phyloP scores from a whole-genome alignment of 2,113 vertebrate genomes.

The Amphiprion ocellaris region DNA sequence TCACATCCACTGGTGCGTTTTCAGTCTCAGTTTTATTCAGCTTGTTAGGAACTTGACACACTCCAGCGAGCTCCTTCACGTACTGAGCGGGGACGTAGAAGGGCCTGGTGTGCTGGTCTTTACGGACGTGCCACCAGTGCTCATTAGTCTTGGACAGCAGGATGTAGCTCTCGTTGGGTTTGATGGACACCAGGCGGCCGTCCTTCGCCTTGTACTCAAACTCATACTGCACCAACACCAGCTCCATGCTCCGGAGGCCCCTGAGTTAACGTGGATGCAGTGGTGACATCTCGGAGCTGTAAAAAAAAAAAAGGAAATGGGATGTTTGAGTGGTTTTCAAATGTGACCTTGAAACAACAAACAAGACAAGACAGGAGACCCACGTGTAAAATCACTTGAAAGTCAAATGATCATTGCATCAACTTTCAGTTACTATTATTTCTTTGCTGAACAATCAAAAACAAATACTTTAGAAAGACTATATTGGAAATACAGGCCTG shows the following conservation, averaged over 20 bases:
- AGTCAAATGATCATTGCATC: too few relatives aligned
- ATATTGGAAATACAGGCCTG: too few relatives aligned
- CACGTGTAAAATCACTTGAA: too few relatives aligned
- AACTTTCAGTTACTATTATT: too few relatives aligned
- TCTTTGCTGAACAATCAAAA: too few relatives aligned
- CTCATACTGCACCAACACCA: conserved; percentile 89
- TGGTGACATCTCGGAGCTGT: conserved; percentile 40
- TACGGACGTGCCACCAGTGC: conserved; percentile 94
- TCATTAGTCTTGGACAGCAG: conserved; percentile 89
- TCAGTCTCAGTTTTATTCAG: conserved; percentile 8
- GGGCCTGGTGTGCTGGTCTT: conserved; percentile 82
- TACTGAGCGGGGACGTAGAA: conserved; percentile 94
- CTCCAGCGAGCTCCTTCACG: conserved; percentile 83
- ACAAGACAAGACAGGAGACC: too few relatives aligned
- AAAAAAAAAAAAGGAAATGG: conserved; percentile 51
- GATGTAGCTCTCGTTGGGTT: conserved; percentile 89
- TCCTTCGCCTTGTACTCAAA: conserved; percentile 90
- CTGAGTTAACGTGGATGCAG: background rate
- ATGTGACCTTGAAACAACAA: background rate
- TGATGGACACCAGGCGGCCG: conserved; percentile 88
- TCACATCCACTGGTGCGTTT: conserved; percentile 2
- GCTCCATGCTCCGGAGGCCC: conserved; percentile 75
- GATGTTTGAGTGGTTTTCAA: conserved; percentile 5
- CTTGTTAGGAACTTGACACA: background rate
- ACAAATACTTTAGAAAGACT: too few relatives aligned